Base-by-base conservation (phyloP, 1,140 invertebrate species). In the Lordiphosa clarofinis region DNA sequence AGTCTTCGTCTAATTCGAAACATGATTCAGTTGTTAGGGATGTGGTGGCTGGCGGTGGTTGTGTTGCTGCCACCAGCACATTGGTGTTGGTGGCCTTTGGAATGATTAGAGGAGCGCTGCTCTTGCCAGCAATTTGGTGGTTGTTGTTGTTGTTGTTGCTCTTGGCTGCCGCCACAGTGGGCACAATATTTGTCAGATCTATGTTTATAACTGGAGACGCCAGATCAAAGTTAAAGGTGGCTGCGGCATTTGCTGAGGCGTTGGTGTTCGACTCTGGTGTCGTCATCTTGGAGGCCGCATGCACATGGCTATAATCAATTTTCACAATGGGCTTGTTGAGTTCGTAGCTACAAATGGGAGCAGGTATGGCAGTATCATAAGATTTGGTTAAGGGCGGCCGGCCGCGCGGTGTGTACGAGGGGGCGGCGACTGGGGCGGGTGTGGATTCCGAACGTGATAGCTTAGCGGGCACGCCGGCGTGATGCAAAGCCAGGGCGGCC, bases 1-100 rank as follows among this genome's bases (percentile, higher is more conserved):
- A 89, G 71, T 89, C 88, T 86, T 89, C 88, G 50, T 89, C 88
- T 76, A 89, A 81, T 71, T 89, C 87, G 58, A 89, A 76, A 63
- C 65, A 65, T 38, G 87, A 69, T 59, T 75, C 64, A 55, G 63
- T 65, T 56, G 70, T 55, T 39, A 78, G 64, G 36, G 76, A 53
- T 69, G 72, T 49, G 61, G 62, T 65, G 65, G 69, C 48, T 31
- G 28, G 6, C 31, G 21, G 28, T 46, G 43, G 21, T 13, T 24
- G 42, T 19, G 19, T 19, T 28, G 42, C 1, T 46, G 43, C 11
- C 24, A 33, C 24, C 21, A 28, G 11, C 43, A 46, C 24, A 31
- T 7, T 31, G 28, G 2, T 7, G 28, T 7, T 31, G 33, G 60
- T 65, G 55, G 73, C 55, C 72, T 69, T 86, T 74, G 75, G 81